Conservation (phyloP, 1,140 invertebrate species). For the Semibalanus balanoides region DNA sequence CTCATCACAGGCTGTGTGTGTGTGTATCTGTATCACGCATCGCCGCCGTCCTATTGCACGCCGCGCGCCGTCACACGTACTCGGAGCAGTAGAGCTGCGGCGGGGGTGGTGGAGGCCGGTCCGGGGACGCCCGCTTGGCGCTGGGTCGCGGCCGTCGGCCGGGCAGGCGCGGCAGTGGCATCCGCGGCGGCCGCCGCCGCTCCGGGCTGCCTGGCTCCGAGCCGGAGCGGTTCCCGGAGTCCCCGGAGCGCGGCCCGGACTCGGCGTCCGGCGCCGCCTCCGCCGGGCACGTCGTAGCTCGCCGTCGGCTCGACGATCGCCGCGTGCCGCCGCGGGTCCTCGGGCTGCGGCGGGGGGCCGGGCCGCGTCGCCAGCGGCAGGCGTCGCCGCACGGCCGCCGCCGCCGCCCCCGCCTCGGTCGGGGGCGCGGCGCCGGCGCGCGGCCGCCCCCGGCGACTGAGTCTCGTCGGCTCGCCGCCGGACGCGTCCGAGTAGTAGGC, state of each 20-base stretch:
- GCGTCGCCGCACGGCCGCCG: too few species aligned
- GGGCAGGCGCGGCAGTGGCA: neutral
- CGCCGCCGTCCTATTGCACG: neutral
- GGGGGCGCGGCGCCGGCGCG: too few species aligned
- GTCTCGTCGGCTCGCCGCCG: neutral
- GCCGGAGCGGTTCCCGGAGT: neutral
- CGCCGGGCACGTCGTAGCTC: neutral
- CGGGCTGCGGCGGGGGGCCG: neutral
- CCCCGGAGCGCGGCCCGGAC: neutral
- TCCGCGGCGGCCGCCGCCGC: too few species aligned
- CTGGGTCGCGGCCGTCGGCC: too few species aligned
- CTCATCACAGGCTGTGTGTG: neutral
- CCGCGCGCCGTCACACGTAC: neutral
- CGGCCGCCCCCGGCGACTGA: too few species aligned
- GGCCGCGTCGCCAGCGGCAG: too few species aligned
- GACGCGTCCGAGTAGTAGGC: neutral
- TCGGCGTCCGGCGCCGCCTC: neutral
- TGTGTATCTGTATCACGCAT: neutral
- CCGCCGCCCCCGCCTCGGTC: too few species aligned
- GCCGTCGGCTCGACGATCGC: neutral
- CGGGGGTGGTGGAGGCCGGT: too few species aligned
- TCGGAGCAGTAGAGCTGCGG: neutral
- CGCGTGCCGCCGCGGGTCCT: neutral
- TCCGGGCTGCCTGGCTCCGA: neutral
- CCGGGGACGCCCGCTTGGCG: too few species aligned